Evolutionary conservation across 1,140 invertebrate species (phyloP), one percentile per base, ranked within the genome.

Genomic region (Dendroctonus ponderosae): DNA sequence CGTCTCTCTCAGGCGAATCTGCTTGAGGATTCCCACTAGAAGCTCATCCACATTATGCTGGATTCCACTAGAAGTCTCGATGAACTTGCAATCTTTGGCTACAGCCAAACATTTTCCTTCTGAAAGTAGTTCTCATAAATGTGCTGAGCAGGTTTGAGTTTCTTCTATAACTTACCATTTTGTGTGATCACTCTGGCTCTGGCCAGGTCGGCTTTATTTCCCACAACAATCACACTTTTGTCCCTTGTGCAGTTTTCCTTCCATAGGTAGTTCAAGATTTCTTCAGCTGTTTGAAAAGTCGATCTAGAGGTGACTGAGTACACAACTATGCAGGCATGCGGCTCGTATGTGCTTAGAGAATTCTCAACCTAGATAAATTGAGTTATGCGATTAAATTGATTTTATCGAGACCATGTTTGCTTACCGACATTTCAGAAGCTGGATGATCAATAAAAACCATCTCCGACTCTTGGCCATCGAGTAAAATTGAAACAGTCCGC

Each of bases 21-120:
- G 90, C 78, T 93, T 94, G 39, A 96, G 80, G 54, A 93, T 87
- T 2, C 93, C 92, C 0, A 95, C 93, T 12, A 96, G 82, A 37
- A 96, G 84, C 75, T 95, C 93, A 77, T 95, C 93, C 9, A 96
- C 92, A 73, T 94, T 94, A 80, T 96, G 92, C 77, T 94, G 91
- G 72, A 96, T 92, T 2, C 92, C 92, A 59, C 89, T 90, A 0
- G 92, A 95, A 0, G 92, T 94, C 78, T 96, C 93, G 68, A 95
- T 94, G 81, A 94, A 96, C 80, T 96, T 96, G 79, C 90, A 92
- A 76, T 94, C 91, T 74, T 89, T 85, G n/a, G 89, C 88, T 43
- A 87, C 89, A 0, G 93, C 93, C 71, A 95, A 77, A 26, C 87
- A 83, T 80, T 93, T 95, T 0, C 93, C 92, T 77, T 94, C 93